These are phyloP conservation scores for Aleiodes sp. DNA, from an alignment of 1,140 invertebrate genomes.

Conservation along the genomic window DNA sequence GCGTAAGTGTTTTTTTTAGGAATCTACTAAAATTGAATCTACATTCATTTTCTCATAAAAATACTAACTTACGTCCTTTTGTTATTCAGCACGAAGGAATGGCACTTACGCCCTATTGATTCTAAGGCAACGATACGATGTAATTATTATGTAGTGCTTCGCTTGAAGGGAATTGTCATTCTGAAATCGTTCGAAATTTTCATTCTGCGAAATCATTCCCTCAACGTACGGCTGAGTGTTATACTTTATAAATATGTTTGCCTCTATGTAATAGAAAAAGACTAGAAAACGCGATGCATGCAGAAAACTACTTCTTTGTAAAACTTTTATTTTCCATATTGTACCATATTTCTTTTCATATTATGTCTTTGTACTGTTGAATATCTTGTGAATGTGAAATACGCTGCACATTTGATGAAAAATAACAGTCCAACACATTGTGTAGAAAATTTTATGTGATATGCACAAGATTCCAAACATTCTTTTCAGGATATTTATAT, in stretches of 20 bases:
- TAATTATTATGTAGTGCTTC: too few relatives aligned
- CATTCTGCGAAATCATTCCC: too few relatives aligned
- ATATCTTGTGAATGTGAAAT: neutral
- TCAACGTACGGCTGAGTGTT: too few relatives aligned
- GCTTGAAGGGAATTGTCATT: too few relatives aligned
- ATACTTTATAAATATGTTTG: neutral
- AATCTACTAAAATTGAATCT: too few relatives aligned
- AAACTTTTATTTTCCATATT: neutral
- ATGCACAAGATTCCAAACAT: neutral
- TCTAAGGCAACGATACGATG: too few relatives aligned
- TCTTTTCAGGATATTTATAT: too few relatives aligned
- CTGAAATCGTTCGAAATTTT: too few relatives aligned
- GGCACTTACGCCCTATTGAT: too few relatives aligned
- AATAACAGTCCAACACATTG: neutral
- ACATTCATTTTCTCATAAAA: too few relatives aligned
- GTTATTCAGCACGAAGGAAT: too few relatives aligned
- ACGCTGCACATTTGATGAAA: constrained; percentile 2
- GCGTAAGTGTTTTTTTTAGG: neutral
- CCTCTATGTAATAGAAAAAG: neutral
- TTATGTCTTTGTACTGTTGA: neutral
- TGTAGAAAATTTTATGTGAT: neutral
- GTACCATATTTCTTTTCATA: neutral
- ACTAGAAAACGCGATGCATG: neutral
- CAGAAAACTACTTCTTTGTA: neutral
- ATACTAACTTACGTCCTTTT: too few relatives aligned